Evolutionary conservation across 2,888 invertebrate genomes (phyloP), one percentile per base, ranked within the genome.

Genomic region (Griposia aprilina): DNA sequence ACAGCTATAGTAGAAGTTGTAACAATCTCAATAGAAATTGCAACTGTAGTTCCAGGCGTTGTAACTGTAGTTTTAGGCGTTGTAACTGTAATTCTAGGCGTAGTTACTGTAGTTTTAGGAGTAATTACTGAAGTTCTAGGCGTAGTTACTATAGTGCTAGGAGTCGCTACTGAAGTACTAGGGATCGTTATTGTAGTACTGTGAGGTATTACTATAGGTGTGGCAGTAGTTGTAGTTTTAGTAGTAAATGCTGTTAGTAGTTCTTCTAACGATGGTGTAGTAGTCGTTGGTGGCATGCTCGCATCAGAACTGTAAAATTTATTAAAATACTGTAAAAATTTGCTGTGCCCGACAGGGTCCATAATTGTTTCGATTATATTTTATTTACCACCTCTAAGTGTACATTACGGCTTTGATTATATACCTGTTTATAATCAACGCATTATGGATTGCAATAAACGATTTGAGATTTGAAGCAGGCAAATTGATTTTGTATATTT

Each of bases 301-400:
- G 90, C 90, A 90, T 95, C 94, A 91, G 97, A 97, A 92, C 96
- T 96, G 96, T 30, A 95, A 96, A 85, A 90, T 57, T n/a, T n/a
- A n/a, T n/a, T n/a, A n/a, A n/a, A n/a, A n/a, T n/a, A n/a, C n/a
- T n/a, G n/a, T n/a, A n/a, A n/a, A n/a, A n/a, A n/a, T n/a, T n/a
- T n/a, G n/a, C n/a, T n/a, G n/a, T n/a, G n/a, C n/a, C n/a, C n/a
- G n/a, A n/a, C n/a, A n/a, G n/a, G n/a, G n/a, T n/a, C n/a, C n/a
- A n/a, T n/a, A n/a, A n/a, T n/a, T n/a, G n/a, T n/a, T n/a, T n/a
- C n/a, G n/a, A n/a, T n/a, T n/a, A n/a, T n/a, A n/a, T n/a, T n/a
- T n/a, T n/a, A n/a, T n/a, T n/a, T n/a, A n/a, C n/a, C n/a, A n/a
- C n/a, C n/a, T n/a, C n/a, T n/a, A n/a, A n/a, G n/a, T n/a, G n/a